These are phyloP conservation scores for Pampusana beccarii DNA, from an alignment of 2,113 vertebrate species.

Conservation along the genomic window DNA sequence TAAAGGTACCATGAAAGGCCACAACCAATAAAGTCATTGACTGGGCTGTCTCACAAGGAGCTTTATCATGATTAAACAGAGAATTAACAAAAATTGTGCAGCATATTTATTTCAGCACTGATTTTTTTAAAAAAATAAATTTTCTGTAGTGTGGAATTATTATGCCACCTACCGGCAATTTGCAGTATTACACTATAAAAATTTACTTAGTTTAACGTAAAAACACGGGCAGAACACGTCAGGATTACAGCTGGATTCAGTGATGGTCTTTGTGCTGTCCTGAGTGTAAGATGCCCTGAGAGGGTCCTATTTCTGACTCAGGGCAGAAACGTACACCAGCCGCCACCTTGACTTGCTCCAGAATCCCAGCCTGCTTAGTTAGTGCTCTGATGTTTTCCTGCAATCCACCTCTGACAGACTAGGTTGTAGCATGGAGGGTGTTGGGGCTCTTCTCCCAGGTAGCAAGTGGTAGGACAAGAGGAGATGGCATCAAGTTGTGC, in stretches of 20 bases:
- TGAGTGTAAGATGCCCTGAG: not conserved
- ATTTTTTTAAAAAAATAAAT: not conserved
- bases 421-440: too few species aligned
- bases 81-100: not conserved
- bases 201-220: rapidly evolving
- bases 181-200: not conserved
- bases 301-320: not conserved
- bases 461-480: too few species aligned
- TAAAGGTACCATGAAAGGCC: not conserved
- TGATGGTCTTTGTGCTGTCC: not conserved
- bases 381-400: not conserved
- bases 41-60: not conserved
- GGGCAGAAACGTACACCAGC: not conserved
- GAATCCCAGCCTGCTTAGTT: not conserved
- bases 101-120: not conserved
- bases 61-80: not conserved
- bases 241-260: not conserved
- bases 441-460: too few species aligned
- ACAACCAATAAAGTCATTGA: not conserved
- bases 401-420: not conserved
- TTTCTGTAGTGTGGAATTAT: not conserved
- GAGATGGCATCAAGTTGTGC: too few species aligned
- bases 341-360: not conserved
- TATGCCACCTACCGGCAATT: slow-evolving; percentile 28
- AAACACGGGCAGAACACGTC: not conserved